Evolutionary conservation across 2,113 vertebrate genomes (phyloP).

Genomic region (Rhinoptilus africanus): DNA sequence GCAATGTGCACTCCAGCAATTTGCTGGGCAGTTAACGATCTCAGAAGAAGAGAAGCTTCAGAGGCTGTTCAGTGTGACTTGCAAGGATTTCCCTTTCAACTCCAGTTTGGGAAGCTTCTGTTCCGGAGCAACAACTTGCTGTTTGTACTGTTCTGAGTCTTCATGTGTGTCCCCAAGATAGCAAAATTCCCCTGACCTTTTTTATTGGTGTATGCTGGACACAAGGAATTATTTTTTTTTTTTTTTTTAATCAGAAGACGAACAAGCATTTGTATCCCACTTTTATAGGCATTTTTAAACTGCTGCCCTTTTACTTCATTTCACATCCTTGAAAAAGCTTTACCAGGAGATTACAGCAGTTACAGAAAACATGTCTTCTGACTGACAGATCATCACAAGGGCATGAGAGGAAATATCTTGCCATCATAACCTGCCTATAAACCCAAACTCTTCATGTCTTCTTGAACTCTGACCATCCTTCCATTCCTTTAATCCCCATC

Average conservation of each 20-base stretch:
- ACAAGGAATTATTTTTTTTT: not conserved
- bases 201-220: not conserved
- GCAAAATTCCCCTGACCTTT: not conserved
- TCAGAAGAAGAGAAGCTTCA: not conserved
- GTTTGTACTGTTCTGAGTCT: not conserved
- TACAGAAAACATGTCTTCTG: conserved; percentile 23
- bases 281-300: conserved; percentile 26
- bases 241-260: not conserved
- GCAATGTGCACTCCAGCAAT: conserved; percentile 44
- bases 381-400: not conserved
- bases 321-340: not conserved
- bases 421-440: not conserved
- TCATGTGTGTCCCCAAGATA: not conserved
- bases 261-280: not conserved
- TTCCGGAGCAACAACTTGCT: not conserved
- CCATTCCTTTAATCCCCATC: not conserved
- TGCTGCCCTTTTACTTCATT: not conserved
- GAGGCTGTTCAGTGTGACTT: not conserved
- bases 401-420: not conserved
- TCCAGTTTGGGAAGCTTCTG: not conserved
- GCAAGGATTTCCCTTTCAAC: not conserved
- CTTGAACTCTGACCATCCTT: not conserved
- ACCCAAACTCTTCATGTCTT: not conserved
- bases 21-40: conserved; percentile 38
- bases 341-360: not conserved